Evolutionary conservation across 2,113 vertebrate species (phyloP).

Genomic region (Scolopax mira): DNA sequence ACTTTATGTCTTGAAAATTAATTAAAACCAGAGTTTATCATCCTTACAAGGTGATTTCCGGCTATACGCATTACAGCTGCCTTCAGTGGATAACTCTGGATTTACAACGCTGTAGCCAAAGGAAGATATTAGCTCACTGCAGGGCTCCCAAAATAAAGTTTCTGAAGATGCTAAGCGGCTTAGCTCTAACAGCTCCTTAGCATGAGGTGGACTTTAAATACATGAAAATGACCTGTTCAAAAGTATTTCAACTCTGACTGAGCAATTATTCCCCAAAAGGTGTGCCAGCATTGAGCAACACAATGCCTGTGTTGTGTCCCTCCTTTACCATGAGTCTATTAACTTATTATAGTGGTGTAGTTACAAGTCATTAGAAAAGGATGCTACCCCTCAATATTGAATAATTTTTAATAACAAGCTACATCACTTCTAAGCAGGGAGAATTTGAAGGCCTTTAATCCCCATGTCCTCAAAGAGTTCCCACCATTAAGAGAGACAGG

Average conservation of each 20-base stretch:
- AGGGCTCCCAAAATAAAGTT: neutral
- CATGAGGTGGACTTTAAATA: fast-evolving
- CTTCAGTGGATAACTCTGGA: neutral
- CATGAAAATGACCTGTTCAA: neutral
- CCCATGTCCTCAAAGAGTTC: neutral
- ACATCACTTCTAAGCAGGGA: neutral
- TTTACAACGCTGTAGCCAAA: neutral
- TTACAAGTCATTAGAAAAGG: neutral
- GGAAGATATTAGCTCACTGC: neutral
- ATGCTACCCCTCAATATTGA: neutral
- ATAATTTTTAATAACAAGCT: neutral
- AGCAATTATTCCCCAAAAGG: neutral
- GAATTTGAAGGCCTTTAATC: neutral
- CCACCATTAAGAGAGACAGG: neutral
- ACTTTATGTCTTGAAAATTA: constrained; percentile 32
- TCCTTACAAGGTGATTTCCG: neutral
- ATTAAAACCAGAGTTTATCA: constrained; percentile 36
- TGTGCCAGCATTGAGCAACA: neutral
- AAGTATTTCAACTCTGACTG: neutral
- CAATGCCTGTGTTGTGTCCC: fast-evolving
- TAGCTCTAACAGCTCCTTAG: neutral
- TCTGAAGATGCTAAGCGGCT: neutral
- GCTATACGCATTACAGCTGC: neutral
- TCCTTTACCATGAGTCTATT: neutral
- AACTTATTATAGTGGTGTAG: neutral